These are phyloP conservation scores for Odocoileus virginianus DNA, from an alignment of 2,113 vertebrate genomes.

Conservation along the genomic window DNA sequence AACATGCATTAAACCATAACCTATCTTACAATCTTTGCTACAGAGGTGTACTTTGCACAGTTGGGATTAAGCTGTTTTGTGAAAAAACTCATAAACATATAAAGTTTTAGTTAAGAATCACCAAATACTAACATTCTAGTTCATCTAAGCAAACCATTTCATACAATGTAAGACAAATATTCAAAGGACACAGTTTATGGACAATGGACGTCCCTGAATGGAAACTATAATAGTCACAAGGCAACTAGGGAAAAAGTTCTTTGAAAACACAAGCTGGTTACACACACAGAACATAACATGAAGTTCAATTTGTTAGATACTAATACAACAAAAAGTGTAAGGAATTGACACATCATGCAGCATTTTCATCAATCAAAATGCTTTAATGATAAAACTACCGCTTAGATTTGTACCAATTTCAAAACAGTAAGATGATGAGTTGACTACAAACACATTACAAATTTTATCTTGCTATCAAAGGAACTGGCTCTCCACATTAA, in stretches of 20 bases:
- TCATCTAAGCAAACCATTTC: constrained; percentile 62
- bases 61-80: constrained; percentile 53
- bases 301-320: constrained; percentile 17
- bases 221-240: constrained; percentile 30
- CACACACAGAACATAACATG: not conserved
- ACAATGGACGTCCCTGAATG: constrained; percentile 31
- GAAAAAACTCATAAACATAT: not conserved
- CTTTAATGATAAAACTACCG: not conserved
- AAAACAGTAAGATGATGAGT: not conserved
- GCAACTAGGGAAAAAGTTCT: constrained; percentile 19
- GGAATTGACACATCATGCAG: not conserved
- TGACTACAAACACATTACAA: not conserved
- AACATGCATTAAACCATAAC: not conserved
- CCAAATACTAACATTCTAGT: constrained; percentile 2
- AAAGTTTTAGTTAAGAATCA: constrained; percentile 41
- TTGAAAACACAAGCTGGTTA: not conserved
- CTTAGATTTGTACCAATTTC: not conserved
- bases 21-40: constrained; percentile 27
- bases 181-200: constrained; percentile 36
- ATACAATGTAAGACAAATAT: constrained; percentile 15
- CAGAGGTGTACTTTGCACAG: constrained; percentile 26
- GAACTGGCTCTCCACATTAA: not conserved
- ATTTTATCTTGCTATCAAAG: constrained; percentile 7
- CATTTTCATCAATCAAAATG: constrained; percentile 38
- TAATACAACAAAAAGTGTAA: not conserved